Evolutionary conservation across 2,797 vertebrate species (phyloP).

Genomic region (Tapirus indicus): DNA sequence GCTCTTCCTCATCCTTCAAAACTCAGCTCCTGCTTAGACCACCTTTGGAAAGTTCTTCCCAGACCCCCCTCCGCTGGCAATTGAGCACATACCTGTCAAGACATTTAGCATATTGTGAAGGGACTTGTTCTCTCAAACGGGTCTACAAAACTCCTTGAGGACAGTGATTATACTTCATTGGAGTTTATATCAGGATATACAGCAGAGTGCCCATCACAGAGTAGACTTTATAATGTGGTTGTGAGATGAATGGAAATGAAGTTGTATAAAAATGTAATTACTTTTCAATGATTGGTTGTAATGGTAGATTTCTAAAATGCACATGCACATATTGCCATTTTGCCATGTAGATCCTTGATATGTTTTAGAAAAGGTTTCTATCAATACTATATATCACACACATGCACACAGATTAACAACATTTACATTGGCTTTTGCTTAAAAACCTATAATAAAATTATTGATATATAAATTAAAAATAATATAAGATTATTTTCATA

Average conservation of each 20-base stretch:
- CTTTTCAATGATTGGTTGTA: background rate
- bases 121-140: background rate
- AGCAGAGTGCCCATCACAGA: background rate
- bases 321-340: background rate
- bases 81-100: background rate
- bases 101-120: background rate
- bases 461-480: slow-evolving; percentile 1
- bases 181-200: background rate
- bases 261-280: background rate
- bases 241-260: slow-evolving; percentile 3
- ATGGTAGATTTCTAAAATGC: slow-evolving; percentile 33
- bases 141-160: background rate
- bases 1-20: slow-evolving; percentile 10
- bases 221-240: background rate
- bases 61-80: background rate
- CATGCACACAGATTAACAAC: background rate
- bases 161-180: background rate
- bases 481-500: slow-evolving; percentile 10
- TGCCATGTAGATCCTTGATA: background rate
- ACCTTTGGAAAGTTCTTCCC: background rate
- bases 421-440: background rate
- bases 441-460: slow-evolving; percentile 39
- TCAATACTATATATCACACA: background rate
- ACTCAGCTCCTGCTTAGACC: background rate
- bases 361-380: background rate